Evolutionary conservation across 2,113 vertebrate species (phyloP), one percentile per base, ranked within the genome.

Genomic region (Agapornis roseicollis): DNA sequence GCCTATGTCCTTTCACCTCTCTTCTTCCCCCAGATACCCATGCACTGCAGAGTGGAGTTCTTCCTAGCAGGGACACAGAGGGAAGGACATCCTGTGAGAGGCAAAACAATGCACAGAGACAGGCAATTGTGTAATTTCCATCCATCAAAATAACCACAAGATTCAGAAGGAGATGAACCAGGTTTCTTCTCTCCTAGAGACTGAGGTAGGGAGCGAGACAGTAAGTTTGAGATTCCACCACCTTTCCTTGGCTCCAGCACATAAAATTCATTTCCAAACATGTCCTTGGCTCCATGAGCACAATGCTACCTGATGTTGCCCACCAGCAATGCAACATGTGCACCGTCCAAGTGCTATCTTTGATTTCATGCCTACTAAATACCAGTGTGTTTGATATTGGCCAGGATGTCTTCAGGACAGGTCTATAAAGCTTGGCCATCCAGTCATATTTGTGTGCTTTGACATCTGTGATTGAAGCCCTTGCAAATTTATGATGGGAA

Each of bases 281-380:
- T 42, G 27, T 19, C 37, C 9, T 65, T 60, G 63, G 44, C 27
- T 39, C 33, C 2, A 1, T 7, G 35, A 71, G 18, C 20, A 37
- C 14, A 18, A 7, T 5, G 22, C 25, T 35, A 37, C 1, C 3
- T 49, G 58, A 23, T 15, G 14, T 8, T 85, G 44, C 52, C 39
- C 85, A 61, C n/a, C 39, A 53, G 31, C 47, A 69, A 11, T 1
- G 10, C 63, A 65, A 20, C 22, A 19, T 0, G 0, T 20, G 9
- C 41, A 24, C 14, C 29, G 11, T 24, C 29, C 1, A 1, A 46
- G 39, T 7, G 7, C 11, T 78, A 35, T 44, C 31, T 52, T 47
- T 53, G 47, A 20, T 29, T 41, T 79, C 12, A 0, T 10, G 28
- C 50, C 71, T 94, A 25, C 69, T 50, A 46, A 72, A 49, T 44